Evolutionary conservation across 2,113 vertebrate species (phyloP).

Genomic region (Peucedramus taeniatus): DNA sequence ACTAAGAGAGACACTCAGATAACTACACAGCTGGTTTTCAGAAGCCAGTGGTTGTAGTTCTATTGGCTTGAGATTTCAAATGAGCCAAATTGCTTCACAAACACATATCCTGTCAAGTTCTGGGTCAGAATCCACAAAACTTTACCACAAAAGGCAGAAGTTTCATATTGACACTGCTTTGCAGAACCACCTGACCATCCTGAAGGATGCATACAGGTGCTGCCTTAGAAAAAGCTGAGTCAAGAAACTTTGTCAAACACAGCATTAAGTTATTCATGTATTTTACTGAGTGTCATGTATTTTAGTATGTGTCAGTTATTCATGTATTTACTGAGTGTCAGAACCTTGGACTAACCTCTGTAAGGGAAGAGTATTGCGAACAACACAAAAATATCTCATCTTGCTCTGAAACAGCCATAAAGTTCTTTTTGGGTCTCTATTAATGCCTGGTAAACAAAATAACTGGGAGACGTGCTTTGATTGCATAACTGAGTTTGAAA

Average conservation of each 20-base stretch:
- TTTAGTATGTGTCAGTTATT: too few species aligned
- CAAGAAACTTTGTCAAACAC: background rate
- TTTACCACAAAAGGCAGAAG: background rate
- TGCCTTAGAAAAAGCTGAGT: background rate
- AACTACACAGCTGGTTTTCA: background rate
- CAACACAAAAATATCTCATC: background rate
- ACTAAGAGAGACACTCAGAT: background rate
- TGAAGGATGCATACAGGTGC: background rate
- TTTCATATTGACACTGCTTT: background rate
- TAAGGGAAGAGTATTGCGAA: background rate
- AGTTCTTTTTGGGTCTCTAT: background rate
- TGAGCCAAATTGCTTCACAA: background rate
- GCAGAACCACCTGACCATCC: background rate
- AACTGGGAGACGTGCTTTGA: background rate
- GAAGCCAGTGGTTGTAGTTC: background rate
- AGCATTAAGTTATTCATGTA: background rate
- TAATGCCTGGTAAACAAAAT: background rate
- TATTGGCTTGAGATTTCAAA: background rate
- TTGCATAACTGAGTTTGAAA: background rate
- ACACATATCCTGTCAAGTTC: background rate
- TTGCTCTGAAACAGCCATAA: background rate
- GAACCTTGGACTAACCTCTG: background rate
- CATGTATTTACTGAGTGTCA: background rate
- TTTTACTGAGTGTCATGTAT: background rate
- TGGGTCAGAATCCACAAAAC: background rate